Percentiles rank a stretch among this genome's conserved stretches.
Evolutionary conservation across 2,888 invertebrate genomes (phyloP).

Genomic region (Flexamia atlantica): DNA sequence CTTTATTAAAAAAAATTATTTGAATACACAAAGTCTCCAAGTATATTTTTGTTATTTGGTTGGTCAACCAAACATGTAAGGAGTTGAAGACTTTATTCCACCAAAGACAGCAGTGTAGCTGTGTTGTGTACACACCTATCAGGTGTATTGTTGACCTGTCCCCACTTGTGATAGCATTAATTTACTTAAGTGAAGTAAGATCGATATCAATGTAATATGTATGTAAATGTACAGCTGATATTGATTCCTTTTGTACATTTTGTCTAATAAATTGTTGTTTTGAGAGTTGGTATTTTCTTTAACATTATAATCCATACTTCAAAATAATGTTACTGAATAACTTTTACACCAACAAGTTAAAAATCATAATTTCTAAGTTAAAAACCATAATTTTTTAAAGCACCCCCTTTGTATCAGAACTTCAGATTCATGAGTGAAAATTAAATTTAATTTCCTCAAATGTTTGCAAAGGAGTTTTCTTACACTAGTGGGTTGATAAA

Average conservation of each 20-base stretch:
- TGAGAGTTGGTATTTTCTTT: background rate
- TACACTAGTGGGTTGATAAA: too few relatives aligned
- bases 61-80: background rate
- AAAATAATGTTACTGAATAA: too few relatives aligned
- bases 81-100: background rate
- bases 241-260: conserved; percentile 42
- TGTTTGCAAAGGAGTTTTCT: too few relatives aligned
- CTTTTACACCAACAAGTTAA: too few relatives aligned
- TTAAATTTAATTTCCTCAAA: too few relatives aligned
- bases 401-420: too few relatives aligned
- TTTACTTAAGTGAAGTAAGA: background rate
- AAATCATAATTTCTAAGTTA: too few relatives aligned
- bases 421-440: too few relatives aligned
- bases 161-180: background rate
- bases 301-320: too few relatives aligned
- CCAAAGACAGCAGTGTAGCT: background rate
- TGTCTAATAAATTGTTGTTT: conserved; percentile 46
- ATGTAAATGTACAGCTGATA: conserved; percentile 6
- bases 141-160: background rate
- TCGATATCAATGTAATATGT: conserved; percentile 4
- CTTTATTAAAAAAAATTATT: too few relatives aligned
- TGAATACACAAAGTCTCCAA: too few relatives aligned
- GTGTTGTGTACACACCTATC: background rate
- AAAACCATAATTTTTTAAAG: too few relatives aligned
- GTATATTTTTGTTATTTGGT: background rate